Conservation (phyloP, 2,113 vertebrate genomes). For the Aegithalos caudatus region DNA sequence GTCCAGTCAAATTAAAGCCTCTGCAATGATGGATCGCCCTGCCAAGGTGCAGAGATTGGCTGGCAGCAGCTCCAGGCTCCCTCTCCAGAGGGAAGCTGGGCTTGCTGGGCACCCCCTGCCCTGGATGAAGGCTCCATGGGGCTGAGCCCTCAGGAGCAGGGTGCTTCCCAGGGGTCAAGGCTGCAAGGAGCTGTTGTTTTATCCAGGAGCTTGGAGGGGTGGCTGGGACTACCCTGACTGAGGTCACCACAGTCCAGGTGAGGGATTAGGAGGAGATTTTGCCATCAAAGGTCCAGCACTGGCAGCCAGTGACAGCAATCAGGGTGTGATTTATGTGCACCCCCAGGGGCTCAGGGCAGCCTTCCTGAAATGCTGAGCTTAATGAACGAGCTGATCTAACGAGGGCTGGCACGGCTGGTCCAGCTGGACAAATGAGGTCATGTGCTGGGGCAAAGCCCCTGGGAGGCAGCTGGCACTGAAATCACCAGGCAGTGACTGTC, state of each 20-base stretch:
- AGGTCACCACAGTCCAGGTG: fast-evolving
- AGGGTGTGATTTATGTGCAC: background rate
- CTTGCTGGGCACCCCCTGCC: fast-evolving
- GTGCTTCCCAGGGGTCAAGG: background rate
- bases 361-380: background rate
- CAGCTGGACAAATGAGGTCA: background rate
- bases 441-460: background rate
- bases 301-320: background rate
- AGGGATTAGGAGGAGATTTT: background rate
- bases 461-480: background rate
- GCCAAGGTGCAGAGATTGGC: fast-evolving
- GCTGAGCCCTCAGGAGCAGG: background rate
- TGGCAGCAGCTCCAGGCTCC: background rate
- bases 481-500: fast-evolving
- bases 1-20: background rate
- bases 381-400: background rate
- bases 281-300: background rate
- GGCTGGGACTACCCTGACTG: background rate
- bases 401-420: background rate
- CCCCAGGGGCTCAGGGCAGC: background rate
- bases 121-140: background rate
- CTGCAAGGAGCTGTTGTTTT: background rate
- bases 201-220: fast-evolving
- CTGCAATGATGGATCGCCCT: fast-evolving
- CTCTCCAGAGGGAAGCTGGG: background rate